phyloP scores from a whole-genome alignment of 2,888 invertebrate species.

The Theretra japonica region DNA sequence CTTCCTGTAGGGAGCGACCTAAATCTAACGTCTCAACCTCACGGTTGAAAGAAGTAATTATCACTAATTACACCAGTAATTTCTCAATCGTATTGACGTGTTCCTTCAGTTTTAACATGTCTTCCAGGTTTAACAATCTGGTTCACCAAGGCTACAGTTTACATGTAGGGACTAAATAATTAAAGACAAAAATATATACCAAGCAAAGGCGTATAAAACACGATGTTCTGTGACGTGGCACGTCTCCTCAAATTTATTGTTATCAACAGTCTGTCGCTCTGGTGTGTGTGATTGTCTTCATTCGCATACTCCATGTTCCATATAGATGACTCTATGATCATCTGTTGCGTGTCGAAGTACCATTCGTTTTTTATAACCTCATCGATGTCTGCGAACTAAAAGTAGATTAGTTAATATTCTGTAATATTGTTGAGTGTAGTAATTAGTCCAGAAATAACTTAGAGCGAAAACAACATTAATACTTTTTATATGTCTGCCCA shows the following conservation, averaged over 20 bases:
- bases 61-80: too few relatives aligned
- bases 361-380: constrained; percentile 60
- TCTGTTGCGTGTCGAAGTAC: constrained; percentile 48
- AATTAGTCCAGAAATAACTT: too few relatives aligned
- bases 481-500: too few relatives aligned
- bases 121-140: too few relatives aligned
- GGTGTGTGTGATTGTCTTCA: constrained; percentile 54
- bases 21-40: too few relatives aligned
- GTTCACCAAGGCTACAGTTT: too few relatives aligned
- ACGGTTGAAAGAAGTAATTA: too few relatives aligned
- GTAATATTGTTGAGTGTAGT: too few relatives aligned
- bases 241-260: constrained; percentile 57
- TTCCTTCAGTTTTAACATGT: too few relatives aligned
- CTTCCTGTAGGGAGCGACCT: too few relatives aligned
- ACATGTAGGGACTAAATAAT: background rate
- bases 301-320: constrained; percentile 55
- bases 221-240: constrained; percentile 65
- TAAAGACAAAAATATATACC: constrained; percentile 56
- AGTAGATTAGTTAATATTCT: background rate
- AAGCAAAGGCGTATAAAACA: constrained; percentile 74
- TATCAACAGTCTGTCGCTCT: constrained; percentile 63
- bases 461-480: too few relatives aligned
- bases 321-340: constrained; percentile 42
- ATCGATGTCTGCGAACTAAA: constrained; percentile 63
- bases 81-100: too few relatives aligned